A percentile compares a stretch with the other conserved stretches of the same genome.
Evolutionary conservation across 2,888 invertebrate genomes (phyloP).

Genomic region (Callyntrura sp.): DNA sequence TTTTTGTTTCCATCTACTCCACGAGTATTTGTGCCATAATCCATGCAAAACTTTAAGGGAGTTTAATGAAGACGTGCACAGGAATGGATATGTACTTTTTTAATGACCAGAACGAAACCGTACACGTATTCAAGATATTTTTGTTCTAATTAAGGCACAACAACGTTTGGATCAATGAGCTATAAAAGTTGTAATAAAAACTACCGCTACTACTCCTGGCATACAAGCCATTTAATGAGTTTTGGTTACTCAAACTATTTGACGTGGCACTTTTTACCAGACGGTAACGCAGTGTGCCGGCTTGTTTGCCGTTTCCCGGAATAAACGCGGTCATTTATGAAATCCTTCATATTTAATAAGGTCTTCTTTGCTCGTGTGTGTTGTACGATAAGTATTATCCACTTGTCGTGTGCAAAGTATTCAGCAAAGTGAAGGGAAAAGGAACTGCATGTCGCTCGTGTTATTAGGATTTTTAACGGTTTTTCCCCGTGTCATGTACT

Average conservation of each 20-base stretch:
- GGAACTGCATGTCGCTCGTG: no score
- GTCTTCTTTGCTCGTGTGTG: neutral
- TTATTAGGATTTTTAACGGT: no score
- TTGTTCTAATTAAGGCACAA: conserved; percentile 42
- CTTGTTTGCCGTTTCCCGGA: conserved; percentile 7
- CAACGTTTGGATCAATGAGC: conserved; percentile 45
- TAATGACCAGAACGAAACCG: conserved; percentile 16
- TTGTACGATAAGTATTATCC: neutral
- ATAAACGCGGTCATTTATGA: conserved; percentile 18
- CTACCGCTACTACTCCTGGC: neutral
- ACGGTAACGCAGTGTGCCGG: neutral
- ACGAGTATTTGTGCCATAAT: conserved; percentile 29
- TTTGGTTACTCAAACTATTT: neutral
- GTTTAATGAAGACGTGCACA: conserved; percentile 42
- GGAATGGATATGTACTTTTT: conserved; percentile 11
- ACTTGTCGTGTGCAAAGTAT: no score
- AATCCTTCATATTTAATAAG: conserved; percentile 42
- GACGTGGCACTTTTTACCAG: neutral
- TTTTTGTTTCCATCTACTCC: neutral
- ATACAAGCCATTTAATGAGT: conserved; percentile 23
- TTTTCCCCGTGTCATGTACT: no score
- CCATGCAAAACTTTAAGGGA: conserved; percentile 5
- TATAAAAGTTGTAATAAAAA: conserved; percentile 47
- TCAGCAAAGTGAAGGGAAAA: no score
- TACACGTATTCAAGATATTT: conserved; percentile 32